Conservation (phyloP, 2,797 vertebrate genomes). For the Okamejei kenojei region DNA sequence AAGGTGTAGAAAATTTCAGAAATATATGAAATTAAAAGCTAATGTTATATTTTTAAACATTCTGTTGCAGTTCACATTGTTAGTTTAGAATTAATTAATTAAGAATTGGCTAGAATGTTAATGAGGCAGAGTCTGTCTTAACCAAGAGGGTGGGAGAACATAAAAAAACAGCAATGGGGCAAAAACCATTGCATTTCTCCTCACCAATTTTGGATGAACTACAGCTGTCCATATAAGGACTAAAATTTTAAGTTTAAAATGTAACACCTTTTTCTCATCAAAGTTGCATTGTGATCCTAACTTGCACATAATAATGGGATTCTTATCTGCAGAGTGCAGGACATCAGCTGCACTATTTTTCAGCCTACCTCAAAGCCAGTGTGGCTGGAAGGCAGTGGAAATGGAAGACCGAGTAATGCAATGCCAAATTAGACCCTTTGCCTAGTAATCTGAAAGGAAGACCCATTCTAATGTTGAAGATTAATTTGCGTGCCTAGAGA, state of each 20-base stretch:
- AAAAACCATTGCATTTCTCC: neutral
- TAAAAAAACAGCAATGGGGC: neutral
- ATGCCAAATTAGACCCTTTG: neutral
- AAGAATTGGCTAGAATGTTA: neutral
- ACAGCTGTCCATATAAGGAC: neutral
- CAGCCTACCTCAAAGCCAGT: too few relatives aligned
- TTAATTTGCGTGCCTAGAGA: neutral
- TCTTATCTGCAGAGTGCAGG: too few relatives aligned
- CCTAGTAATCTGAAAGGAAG: neutral
- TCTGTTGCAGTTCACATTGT: neutral
- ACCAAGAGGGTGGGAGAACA: neutral
- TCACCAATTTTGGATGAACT: neutral
- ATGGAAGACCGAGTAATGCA: neutral
- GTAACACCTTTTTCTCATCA: neutral
- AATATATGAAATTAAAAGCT: neutral
- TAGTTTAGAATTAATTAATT: too few relatives aligned
- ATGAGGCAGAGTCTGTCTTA: too few relatives aligned
- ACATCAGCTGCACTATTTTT: neutral
- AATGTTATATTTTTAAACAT: neutral
- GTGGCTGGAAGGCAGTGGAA: neutral
- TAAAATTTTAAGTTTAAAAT: too few relatives aligned
- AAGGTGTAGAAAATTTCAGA: neutral
- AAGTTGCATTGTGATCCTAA: neutral
- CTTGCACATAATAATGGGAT: neutral
- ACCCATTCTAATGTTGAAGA: neutral